phyloP scores from a whole-genome alignment of 2,797 vertebrate genomes.

The Nyctibius grandis region DNA sequence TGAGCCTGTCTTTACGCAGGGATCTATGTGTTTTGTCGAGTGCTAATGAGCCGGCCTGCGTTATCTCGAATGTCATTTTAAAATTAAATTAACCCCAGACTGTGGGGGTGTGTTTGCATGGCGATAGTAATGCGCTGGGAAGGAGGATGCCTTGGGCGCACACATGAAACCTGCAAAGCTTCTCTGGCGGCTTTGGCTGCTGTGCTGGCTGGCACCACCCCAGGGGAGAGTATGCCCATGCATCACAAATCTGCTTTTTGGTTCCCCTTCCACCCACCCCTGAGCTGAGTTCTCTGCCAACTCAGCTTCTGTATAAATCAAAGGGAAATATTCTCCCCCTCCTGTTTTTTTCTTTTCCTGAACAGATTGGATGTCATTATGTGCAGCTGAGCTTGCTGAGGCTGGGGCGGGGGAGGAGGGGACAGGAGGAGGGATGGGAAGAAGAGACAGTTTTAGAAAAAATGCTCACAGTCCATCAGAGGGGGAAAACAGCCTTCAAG shows the following conservation, averaged over 20 bases:
- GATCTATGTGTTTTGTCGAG: conserved; percentile 43
- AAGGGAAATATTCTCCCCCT: conserved; percentile 70
- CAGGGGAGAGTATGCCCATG: conserved; percentile 66
- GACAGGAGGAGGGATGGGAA: conserved; percentile 49
- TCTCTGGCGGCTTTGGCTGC: conserved; percentile 51
- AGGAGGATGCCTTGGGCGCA: conserved; percentile 63
- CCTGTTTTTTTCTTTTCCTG: conserved; percentile 68
- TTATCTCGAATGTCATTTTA: conserved; percentile 48
- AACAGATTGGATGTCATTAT: conserved; percentile 74
- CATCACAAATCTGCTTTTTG: conserved; percentile 65
- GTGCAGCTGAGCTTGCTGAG: conserved; percentile 69
- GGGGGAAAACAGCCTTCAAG: conserved; percentile 64
- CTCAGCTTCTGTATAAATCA: conserved; percentile 71
- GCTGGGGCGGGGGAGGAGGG: conserved; percentile 50
- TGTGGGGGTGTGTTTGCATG: conserved; percentile 60
- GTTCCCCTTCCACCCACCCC: conserved; percentile 67
- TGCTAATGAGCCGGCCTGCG: conserved; percentile 57
- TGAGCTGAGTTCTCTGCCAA: conserved; percentile 65
- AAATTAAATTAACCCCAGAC: conserved; percentile 63
- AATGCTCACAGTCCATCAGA: conserved; percentile 62
- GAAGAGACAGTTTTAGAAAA: conserved; percentile 58
- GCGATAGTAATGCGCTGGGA: conserved; percentile 41
- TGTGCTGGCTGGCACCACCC: conserved; percentile 65
- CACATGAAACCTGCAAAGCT: conserved; percentile 62
- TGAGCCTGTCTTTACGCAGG: neutral